These are phyloP conservation scores for Henricia sp. DNA, from an alignment of 53 echinoderm and acorn worm genomes.

Conservation along the genomic window DNA sequence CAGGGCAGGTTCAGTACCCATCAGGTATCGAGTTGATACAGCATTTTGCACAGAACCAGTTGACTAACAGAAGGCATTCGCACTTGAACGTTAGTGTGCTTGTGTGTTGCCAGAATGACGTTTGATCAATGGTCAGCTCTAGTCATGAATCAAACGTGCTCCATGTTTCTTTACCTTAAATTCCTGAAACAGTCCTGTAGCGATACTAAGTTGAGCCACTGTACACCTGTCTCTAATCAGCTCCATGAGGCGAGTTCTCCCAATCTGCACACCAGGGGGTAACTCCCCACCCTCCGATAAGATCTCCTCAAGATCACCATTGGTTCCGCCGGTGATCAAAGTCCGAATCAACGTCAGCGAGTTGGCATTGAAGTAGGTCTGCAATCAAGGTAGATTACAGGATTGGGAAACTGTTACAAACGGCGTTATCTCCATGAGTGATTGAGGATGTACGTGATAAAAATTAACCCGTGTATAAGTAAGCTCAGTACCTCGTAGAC, in stretches of 20 bases:
- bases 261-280: conserved; percentile 78
- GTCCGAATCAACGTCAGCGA: conserved; percentile 94
- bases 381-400: no score
- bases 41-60: no score
- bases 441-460: no score
- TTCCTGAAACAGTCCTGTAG: conserved; percentile 81
- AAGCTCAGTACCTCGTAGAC: no score
- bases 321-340: conserved; percentile 95
- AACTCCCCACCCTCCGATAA: conserved; percentile 92
- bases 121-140: neutral
- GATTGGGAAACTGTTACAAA: no score
- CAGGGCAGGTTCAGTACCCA: no score
- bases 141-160: neutral
- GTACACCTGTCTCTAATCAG: conserved; percentile 88
- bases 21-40: no score
- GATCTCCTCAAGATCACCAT: conserved; percentile 95
- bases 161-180: conserved; percentile 89
- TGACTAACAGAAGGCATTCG: no score
- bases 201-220: conserved; percentile 92
- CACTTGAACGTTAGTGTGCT: no score
- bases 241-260: conserved; percentile 78
- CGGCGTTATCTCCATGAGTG: no score
- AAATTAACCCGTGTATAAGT: no score
- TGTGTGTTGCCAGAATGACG: no score
- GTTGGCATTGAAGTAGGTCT: conserved; percentile 99